Evolutionary conservation across 2,113 vertebrate species (phyloP), one percentile per base, ranked within the genome.

Genomic region (Chloropsis hardwickii): DNA sequence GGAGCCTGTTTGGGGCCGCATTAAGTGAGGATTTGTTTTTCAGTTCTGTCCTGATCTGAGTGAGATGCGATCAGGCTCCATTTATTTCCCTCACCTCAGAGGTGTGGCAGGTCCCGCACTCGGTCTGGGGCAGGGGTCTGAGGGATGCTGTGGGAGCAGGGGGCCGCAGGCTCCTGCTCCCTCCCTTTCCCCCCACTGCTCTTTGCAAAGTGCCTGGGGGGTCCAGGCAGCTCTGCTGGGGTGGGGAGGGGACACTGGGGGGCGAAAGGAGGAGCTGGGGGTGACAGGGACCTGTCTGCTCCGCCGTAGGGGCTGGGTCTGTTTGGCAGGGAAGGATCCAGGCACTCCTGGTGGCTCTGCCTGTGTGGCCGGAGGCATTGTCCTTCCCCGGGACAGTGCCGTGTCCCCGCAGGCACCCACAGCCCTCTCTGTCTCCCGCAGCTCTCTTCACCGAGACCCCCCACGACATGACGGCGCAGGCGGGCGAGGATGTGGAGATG

Each of bases 381-480:
- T 54, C 79, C 92, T 39, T 54, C 2, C 1, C 28, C 0, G 3
- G 56, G 66, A 27, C 1, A 6, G 81, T 1, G 65, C 23, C 8
- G 0, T 4, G 4, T 39, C 81, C 78, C 39, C 1, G 0, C 78
- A 22, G 72, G 66, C 20, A 2, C 35, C 94, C 24, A 4, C 84
- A 78, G 65, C 64, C 90, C 60, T 16, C 31, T 95, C 83, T 85
- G 33, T 93, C 62, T 45, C 74, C 65, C 4, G 35, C 98, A 99
- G 99, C 99, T 54, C 98, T 99, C 40, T 99, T 99, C 96, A 99
- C 99, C 19, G 99, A 99, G 97, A 98, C 98, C 12, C 99, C 99
- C 27, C 99, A 98, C 4, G 99, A 99, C 97, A 97, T 99, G 97
- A 98, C 98, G 0, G 98, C 98, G 1, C 98, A 98, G 92, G 98